Percentiles rank a stretch among this genome's conserved stretches.
These are phyloP conservation scores for Channa maculata DNA, from an alignment of 2,113 vertebrate genomes.

Conservation along the genomic window DNA sequence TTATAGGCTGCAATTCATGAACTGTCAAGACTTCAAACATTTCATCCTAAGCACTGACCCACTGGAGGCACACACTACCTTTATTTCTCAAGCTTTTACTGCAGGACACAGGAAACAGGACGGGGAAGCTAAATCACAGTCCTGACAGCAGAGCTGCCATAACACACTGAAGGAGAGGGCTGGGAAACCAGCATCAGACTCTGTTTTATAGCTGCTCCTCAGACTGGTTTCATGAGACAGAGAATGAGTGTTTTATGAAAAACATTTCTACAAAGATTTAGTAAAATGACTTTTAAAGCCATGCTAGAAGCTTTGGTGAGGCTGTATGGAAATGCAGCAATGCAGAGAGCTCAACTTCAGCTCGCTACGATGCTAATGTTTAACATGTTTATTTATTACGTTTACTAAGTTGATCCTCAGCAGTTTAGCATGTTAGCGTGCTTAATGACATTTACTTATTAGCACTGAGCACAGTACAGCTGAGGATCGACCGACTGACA, in stretches of 20 bases:
- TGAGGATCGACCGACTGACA: no score
- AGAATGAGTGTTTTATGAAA: not conserved
- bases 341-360: no score
- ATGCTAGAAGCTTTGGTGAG: no score
- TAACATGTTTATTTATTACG: no score
- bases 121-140: constrained; percentile 47
- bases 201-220: not conserved
- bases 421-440: no score
- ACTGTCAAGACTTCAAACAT: constrained; percentile 62
- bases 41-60: constrained; percentile 13
- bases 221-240: constrained; percentile 7
- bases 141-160: constrained; percentile 45
- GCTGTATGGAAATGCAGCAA: no score
- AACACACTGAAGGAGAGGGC: constrained; percentile 10
- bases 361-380: no score
- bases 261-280: no score
- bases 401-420: no score
- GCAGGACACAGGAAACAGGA: constrained; percentile 51
- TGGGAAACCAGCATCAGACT: constrained; percentile 27
- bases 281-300: no score
- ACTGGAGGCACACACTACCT: constrained; percentile 4
- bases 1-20: constrained; percentile 47
- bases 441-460: no score
- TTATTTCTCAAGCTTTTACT: constrained; percentile 20
- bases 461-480: no score